Percentiles rank a stretch among this genome's conserved stretches.
Conservation (phyloP, 2,797 vertebrate genomes). For the Gymnopithys bicolor region DNA sequence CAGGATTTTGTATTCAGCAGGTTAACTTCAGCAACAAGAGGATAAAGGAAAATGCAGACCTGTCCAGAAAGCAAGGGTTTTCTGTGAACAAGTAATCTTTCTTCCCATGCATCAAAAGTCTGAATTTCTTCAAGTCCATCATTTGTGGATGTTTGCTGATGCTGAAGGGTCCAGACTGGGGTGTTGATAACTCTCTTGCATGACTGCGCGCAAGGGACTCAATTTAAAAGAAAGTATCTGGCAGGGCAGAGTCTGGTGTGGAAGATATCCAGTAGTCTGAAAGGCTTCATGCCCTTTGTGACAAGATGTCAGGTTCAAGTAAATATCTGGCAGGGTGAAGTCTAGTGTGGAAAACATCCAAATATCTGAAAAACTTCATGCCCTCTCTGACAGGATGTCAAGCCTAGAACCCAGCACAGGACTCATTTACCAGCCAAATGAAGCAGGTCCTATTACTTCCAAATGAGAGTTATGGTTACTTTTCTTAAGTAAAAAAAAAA, state of each 20-base stretch:
- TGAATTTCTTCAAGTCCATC: slow-evolving; percentile 57
- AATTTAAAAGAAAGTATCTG: slow-evolving; percentile 67
- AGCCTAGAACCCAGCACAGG: slow-evolving; percentile 17
- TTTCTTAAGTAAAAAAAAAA: background rate
- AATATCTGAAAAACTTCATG: slow-evolving; percentile 53
- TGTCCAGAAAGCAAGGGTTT: background rate
- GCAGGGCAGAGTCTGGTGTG: slow-evolving; percentile 54
- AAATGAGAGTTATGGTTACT: background rate
- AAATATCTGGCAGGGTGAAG: slow-evolving; percentile 60
- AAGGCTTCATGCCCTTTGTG: slow-evolving; percentile 66
- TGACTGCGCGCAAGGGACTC: slow-evolving; percentile 48
- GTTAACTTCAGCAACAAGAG: background rate
- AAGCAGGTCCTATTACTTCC: background rate
- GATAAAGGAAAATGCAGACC: background rate
- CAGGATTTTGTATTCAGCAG: background rate
- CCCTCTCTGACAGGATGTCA: slow-evolving; percentile 39
- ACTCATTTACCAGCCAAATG: slow-evolving; percentile 25
- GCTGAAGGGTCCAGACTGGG: slow-evolving; percentile 51
- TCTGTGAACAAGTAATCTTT: background rate
- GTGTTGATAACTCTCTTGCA: slow-evolving; percentile 48
- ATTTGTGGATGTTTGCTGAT: background rate
- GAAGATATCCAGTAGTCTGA: slow-evolving; percentile 67
- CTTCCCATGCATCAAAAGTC: background rate
- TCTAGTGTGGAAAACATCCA: slow-evolving; percentile 59
- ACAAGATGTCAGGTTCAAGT: slow-evolving; percentile 67